phyloP scores from a whole-genome alignment of 1,140 invertebrate species.

The Drosophila tristis region DNA sequence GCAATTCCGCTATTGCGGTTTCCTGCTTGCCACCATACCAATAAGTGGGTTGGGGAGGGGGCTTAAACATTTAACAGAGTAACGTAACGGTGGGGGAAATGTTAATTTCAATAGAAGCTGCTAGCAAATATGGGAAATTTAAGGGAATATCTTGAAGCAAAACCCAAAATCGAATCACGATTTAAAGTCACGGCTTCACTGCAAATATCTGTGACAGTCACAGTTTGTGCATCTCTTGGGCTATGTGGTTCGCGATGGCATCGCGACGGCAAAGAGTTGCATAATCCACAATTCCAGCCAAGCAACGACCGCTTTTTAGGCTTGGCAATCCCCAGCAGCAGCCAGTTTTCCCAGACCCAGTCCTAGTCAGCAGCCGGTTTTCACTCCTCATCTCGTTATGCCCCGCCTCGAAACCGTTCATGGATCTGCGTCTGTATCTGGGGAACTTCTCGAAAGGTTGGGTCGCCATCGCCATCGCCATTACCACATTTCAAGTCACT shows the following conservation, averaged over 20 bases:
- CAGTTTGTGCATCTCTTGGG: too few species aligned
- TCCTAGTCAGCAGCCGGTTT: constrained; percentile 36
- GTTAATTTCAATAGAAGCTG: neutral
- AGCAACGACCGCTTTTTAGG: neutral
- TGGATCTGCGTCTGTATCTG: constrained; percentile 16
- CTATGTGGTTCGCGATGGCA: too few species aligned
- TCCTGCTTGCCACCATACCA: constrained; percentile 18
- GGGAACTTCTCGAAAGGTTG: constrained; percentile 8
- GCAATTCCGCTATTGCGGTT: constrained; percentile 35
- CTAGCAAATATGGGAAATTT: too few species aligned
- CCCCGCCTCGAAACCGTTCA: neutral
- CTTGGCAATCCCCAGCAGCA: neutral
- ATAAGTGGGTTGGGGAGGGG: neutral
- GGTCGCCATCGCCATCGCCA: neutral
- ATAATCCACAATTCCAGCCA: constrained; percentile 3
- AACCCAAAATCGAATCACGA: too few species aligned
- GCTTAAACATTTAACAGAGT: neutral
- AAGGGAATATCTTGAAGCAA: too few species aligned
- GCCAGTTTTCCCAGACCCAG: constrained; percentile 24
- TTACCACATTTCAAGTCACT: constrained; percentile 4
- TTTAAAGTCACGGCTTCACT: too few species aligned
- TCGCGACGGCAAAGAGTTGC: neutral
- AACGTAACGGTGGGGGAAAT: neutral
- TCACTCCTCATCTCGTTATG: constrained; percentile 13
- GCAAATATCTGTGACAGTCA: too few species aligned